Base-by-base conservation (phyloP, 2,797 vertebrate species). In the Brachyrhaphis roseni region DNA sequence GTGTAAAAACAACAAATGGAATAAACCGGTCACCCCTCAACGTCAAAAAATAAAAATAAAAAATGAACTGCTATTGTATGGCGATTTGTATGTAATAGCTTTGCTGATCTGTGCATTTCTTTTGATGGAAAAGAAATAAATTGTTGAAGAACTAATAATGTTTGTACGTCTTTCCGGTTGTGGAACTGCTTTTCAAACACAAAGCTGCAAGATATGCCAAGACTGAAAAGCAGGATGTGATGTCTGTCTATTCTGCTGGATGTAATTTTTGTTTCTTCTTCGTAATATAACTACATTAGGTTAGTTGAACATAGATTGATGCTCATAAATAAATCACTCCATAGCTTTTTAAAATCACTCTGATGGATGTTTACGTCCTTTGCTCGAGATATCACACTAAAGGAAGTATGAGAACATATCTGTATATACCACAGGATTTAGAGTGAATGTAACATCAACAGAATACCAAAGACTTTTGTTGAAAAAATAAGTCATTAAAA, bases 51-150 rank as follows among this genome's bases (percentile, higher is more conserved):
- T 96, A 89, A 90, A 93, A 96, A 95, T 18, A 94, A 73, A 49
- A 18, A 51, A 34, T 11, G 8, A 66, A 62, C 94, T 94, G 95
- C 95, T 95, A 95, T 96, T 96, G 96, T 97, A 91, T 93, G 93
- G 96, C 96, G 92, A 95, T 95, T 95, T 96, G 95, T 97, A 97
- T 97, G 96, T 97, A 96, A 96, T 96, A 96, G 97, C 96, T 95
- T 97, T 97, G 96, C 95, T 96, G 94, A 94, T 92, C 96, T 96
- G 97, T 96, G 96, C 95, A 90, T 96, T 96, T 97, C 92, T 95
- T 96, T 97, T 96, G 92, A 95, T 96, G 95, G 95, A 87, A 94
- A 90, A 94, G 88, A 89, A 95, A 97, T 92, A 97, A 94, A 96
- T 95, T 92, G 95, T 91, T 96, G 96, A 97, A 97, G 96, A 97